phyloP scores from a whole-genome alignment of 2,888 invertebrate species.

The Cynaeus angustus region DNA sequence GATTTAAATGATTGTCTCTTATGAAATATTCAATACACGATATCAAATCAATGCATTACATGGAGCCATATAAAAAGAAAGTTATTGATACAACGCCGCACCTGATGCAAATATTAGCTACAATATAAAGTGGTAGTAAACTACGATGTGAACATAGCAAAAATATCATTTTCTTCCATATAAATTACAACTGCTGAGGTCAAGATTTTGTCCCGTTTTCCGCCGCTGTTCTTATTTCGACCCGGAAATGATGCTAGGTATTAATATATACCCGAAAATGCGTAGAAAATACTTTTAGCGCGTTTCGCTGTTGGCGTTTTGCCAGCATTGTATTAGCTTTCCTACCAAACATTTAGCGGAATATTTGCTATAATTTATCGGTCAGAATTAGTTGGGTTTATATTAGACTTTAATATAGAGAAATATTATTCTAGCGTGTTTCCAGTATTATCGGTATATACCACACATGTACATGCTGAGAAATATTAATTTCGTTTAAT shows the following conservation, averaged over 20 bases:
- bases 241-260: too few relatives aligned
- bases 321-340: slow-evolving; percentile 29
- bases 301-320: slow-evolving; percentile 25
- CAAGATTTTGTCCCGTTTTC: slow-evolving; percentile 8
- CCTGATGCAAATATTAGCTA: slow-evolving; percentile 33
- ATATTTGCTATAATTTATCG: slow-evolving; percentile 39
- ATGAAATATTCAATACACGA: too few relatives aligned
- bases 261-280: too few relatives aligned
- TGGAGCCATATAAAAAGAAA: too few relatives aligned
- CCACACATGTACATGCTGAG: too few relatives aligned
- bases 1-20: too few relatives aligned
- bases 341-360: slow-evolving; percentile 30
- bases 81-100: too few relatives aligned
- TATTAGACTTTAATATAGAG: slow-evolving; percentile 25
- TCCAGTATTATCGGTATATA: background rate
- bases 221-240: too few relatives aligned
- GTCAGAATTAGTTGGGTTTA: slow-evolving; percentile 34
- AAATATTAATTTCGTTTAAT: too few relatives aligned
- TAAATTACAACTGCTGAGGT: slow-evolving; percentile 29
- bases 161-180: too few relatives aligned
- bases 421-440: slow-evolving; percentile 33
- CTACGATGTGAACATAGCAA: slow-evolving; percentile 38
- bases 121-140: too few relatives aligned
- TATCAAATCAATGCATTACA: too few relatives aligned
- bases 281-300: slow-evolving; percentile 3